Evolutionary conservation across 2,113 vertebrate genomes (phyloP).

Genomic region (Bubo scandiacus): DNA sequence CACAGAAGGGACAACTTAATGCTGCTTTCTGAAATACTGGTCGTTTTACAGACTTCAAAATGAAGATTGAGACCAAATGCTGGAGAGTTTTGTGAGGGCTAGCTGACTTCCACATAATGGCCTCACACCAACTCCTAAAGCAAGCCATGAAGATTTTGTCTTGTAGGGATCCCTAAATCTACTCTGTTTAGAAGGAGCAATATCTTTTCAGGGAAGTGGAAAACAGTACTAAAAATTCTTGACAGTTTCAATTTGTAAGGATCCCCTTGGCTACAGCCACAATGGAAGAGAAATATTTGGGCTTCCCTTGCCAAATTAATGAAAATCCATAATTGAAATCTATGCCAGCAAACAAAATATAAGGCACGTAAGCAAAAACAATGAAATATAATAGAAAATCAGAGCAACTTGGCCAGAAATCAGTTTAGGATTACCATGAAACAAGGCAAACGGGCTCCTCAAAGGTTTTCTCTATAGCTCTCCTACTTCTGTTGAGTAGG

Average conservation of each 20-base stretch:
- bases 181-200: neutral
- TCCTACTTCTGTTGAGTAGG: neutral
- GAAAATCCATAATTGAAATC: conserved; percentile 5
- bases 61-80: neutral
- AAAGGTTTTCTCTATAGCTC: neutral
- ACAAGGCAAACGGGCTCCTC: neutral
- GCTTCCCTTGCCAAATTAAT: neutral
- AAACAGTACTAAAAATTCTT: neutral
- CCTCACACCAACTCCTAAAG: neutral
- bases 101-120: neutral
- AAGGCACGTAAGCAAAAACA: neutral
- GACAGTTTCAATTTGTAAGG: neutral
- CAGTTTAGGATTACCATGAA: neutral
- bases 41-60: neutral
- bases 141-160: neutral
- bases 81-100: neutral
- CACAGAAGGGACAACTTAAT: neutral
- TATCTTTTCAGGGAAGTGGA: neutral
- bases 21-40: neutral
- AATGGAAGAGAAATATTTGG: neutral
- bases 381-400: neutral
- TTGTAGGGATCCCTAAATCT: neutral
- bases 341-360: neutral
- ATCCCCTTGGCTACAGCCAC: neutral
- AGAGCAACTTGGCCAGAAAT: neutral